Percentiles rank a stretch among this genome's conserved stretches.
These are phyloP conservation scores for Colistium nudipinnis DNA, from an alignment of 2,113 vertebrate species.

Conservation along the genomic window DNA sequence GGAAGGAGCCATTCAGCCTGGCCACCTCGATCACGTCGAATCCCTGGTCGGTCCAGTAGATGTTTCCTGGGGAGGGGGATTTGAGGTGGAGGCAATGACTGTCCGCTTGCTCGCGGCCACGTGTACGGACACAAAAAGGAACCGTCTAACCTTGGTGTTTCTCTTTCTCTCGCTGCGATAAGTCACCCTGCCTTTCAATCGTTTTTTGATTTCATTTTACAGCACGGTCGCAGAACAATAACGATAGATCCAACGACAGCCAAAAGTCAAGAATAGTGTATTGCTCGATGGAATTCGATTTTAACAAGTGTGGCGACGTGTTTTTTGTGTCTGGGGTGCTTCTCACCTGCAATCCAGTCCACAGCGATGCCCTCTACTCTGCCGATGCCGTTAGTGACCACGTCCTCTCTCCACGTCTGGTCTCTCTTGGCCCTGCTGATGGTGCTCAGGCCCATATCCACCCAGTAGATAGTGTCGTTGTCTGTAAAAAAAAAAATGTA, in stretches of 20 bases:
- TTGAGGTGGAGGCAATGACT: neutral
- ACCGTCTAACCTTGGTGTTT: neutral
- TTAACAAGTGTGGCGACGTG: too few relatives aligned
- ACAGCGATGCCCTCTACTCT: constrained; percentile 96
- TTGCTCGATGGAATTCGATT: too few relatives aligned
- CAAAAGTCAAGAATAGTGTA: too few relatives aligned
- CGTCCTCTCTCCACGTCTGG: constrained; percentile 96
- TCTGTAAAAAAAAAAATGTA: constrained; percentile 78
- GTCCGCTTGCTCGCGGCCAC: neutral
- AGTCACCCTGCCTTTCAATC: too few relatives aligned
- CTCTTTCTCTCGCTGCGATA: too few relatives aligned
- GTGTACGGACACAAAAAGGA: neutral
- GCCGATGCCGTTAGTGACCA: constrained; percentile 96
- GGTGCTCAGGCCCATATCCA: constrained; percentile 96
- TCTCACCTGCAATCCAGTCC: constrained; percentile 94
- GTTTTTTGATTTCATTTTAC: too few relatives aligned
- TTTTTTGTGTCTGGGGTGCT: neutral
- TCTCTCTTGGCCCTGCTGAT: constrained; percentile 96
- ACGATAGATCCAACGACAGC: too few relatives aligned
- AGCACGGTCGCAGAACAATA: too few relatives aligned
- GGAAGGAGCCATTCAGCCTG: constrained; percentile 94
- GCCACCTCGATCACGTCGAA: constrained; percentile 98
- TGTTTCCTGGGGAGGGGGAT: constrained; percentile 87
- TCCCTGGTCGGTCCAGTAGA: constrained; percentile 99
- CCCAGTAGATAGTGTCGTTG: constrained; percentile 98